Base-by-base conservation (phyloP, 2,113 vertebrate species). In the Condylura cristata region DNA sequence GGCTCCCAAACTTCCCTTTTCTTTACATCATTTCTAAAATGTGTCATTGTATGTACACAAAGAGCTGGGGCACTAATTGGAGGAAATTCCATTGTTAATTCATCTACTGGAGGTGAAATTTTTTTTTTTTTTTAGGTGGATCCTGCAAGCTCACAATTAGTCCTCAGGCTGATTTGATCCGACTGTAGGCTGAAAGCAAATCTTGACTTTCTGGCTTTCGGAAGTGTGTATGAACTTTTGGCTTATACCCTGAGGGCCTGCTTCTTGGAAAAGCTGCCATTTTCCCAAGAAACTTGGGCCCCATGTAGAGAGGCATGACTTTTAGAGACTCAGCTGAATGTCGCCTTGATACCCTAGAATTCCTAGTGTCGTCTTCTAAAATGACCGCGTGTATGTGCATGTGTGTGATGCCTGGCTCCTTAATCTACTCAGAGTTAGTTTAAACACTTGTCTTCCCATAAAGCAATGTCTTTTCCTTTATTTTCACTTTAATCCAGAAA, bases 401-500 rank as follows among this genome's bases (percentile, higher is more conserved):
- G 12, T 48, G 34, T 53, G 12, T 48, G 22, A 44, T n/a, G 26
- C 72, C 63, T 88, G 74, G 20, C 79, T 86, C 46, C 91, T 71
- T 56, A 32, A 41, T 94, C 90, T 41, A 32, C 44, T 41, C 84
- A 34, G 16, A 65, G 58, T 56, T 91, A 70, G n/a, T 96, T 78
- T 82, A 20, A 81, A 24, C 48, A 75, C 63, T 74, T 90, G 89
- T 90, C 41, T 44, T 85, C 44, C 7, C 44, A 41, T 51, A 34
- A 76, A 86, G 26, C n/a, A n/a, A n/a, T n/a, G n/a, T n/a, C n/a
- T n/a, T n/a, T n/a, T n/a, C n/a, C n/a, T n/a, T 65, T 86, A 41
- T 82, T 93, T 88, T 93, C 71, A 80, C 82, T 90, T 75, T 26
- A 70, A 37, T 86, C 86, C 75, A 85, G 34, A 44, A 89, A 72